Evolutionary conservation across 2,888 invertebrate genomes (phyloP).

Genomic region (Mythimna ferrago): DNA sequence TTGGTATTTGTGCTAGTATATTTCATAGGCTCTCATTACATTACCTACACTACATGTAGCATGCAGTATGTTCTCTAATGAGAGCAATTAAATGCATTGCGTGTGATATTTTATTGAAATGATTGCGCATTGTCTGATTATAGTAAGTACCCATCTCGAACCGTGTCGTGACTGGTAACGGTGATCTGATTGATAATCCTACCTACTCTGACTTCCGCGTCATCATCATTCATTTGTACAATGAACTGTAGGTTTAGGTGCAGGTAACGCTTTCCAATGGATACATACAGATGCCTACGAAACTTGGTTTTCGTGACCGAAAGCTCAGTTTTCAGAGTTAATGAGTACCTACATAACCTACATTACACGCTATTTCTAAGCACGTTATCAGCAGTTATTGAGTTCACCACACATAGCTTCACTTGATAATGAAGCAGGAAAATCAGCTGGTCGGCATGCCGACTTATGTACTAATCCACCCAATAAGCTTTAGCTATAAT

Average conservation of each 20-base stretch:
- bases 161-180: constrained; percentile 16
- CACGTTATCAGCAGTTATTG: constrained; percentile 37
- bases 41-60: neutral
- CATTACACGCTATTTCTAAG: constrained; percentile 9
- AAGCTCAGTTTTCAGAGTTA: neutral
- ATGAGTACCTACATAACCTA: constrained; percentile 1
- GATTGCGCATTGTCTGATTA: constrained; percentile 2
- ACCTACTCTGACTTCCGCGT: constrained; percentile 17
- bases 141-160: constrained; percentile 5
- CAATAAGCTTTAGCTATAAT: constrained; percentile 16
- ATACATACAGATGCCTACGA: neutral
- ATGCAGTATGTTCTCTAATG: neutral
- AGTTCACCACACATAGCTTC: constrained; percentile 44
- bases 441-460: constrained; percentile 66
- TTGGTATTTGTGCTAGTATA: constrained; percentile 22
- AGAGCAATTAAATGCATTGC: constrained; percentile 4
- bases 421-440: constrained; percentile 70
- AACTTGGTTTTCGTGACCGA: neutral
- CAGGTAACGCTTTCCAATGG: constrained; percentile 5
- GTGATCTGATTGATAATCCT: constrained; percentile 6
- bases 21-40: constrained; percentile 21
- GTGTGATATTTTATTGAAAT: constrained; percentile 14
- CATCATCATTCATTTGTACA: constrained; percentile 23
- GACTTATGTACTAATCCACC: constrained; percentile 27
- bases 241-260: constrained; percentile 17